Evolutionary conservation across 1,140 invertebrate species (phyloP).

Genomic region (Dinoponera quadriceps): DNA sequence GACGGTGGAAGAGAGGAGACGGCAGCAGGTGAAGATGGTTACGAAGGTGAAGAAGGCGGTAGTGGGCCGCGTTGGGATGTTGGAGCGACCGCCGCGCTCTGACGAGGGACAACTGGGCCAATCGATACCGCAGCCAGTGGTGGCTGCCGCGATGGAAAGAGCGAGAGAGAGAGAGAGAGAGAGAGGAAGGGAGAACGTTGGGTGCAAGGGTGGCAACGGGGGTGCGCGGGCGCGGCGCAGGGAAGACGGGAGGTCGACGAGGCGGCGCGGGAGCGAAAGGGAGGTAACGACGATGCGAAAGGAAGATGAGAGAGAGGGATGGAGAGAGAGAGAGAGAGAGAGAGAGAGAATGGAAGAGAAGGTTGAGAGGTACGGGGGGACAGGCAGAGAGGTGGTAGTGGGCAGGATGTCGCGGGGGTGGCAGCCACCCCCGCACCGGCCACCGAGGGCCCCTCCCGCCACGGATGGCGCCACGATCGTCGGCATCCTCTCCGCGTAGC

Average conservation of each 20-base stretch:
- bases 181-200: slow-evolving; percentile 18
- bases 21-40: slow-evolving; percentile 60
- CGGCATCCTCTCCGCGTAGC: slow-evolving; percentile 59
- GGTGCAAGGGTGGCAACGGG: slow-evolving; percentile 43
- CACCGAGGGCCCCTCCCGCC: slow-evolving; percentile 55
- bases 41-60: slow-evolving; percentile 60
- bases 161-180: slow-evolving; percentile 22
- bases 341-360: no score
- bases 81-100: slow-evolving; percentile 71
- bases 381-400: slow-evolving; percentile 29
- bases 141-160: slow-evolving; percentile 64
- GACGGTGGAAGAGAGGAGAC: slow-evolving; percentile 29
- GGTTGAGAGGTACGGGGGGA: no score
- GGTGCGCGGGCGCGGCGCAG: slow-evolving; percentile 25
- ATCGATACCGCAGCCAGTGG: slow-evolving; percentile 78
- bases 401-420: slow-evolving; percentile 65
- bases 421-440: slow-evolving; percentile 33
- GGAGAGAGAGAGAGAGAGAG: slow-evolving; percentile 61
- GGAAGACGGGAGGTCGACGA: slow-evolving; percentile 53
- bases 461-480: slow-evolving; percentile 72
- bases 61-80: slow-evolving; percentile 71
- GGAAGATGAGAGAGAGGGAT: slow-evolving; percentile 52
- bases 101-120: slow-evolving; percentile 83
- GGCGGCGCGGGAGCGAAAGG: slow-evolving; percentile 31
- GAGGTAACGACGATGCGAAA: slow-evolving; percentile 58